Evolutionary conservation across 2,113 vertebrate species (phyloP).

Genomic region (Gasterosteus aculeatus): DNA sequence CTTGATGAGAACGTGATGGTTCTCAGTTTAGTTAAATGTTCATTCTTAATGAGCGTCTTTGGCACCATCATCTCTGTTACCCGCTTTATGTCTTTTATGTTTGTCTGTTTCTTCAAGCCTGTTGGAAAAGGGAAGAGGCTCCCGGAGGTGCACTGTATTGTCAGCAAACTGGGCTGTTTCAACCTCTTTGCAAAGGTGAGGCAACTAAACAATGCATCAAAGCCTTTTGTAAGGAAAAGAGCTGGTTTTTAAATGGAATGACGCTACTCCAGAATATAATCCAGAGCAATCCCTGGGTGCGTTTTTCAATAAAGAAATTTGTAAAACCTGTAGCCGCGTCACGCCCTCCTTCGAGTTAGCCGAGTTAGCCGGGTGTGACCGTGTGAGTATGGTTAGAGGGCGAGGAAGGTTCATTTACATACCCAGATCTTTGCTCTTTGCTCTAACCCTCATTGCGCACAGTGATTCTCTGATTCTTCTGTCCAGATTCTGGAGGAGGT

Average conservation of each 20-base stretch:
- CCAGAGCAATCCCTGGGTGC: slow-evolving; percentile 39
- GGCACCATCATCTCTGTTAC: background rate
- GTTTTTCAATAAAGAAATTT: slow-evolving; percentile 27
- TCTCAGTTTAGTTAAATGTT: background rate
- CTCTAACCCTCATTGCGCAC: slow-evolving; percentile 18
- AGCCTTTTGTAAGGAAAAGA: slow-evolving; percentile 14
- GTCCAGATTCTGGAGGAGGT: slow-evolving; percentile 95
- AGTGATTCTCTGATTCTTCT: slow-evolving; percentile 32
- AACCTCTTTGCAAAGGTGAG: slow-evolving; percentile 98
- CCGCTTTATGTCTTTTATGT: slow-evolving; percentile 24
- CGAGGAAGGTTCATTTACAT: slow-evolving; percentile 6
- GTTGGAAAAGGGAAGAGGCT: slow-evolving; percentile 94
- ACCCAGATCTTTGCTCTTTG: background rate
- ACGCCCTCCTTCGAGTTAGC: slow-evolving; percentile 19
- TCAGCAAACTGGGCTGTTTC: slow-evolving; percentile 97
- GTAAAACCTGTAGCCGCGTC: slow-evolving; percentile 3
- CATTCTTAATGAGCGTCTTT: background rate
- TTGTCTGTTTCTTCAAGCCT: slow-evolving; percentile 71
- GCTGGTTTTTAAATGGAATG: slow-evolving; percentile 33
- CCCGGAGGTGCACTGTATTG: slow-evolving; percentile 96
- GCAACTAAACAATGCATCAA: background rate
- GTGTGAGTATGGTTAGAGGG: slow-evolving; percentile 1
- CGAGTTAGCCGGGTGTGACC: background rate
- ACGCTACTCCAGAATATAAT: slow-evolving; percentile 36
- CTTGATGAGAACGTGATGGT: background rate